phyloP scores from a whole-genome alignment of 2,113 vertebrate species.

The Brachionichthys hirsutus region DNA sequence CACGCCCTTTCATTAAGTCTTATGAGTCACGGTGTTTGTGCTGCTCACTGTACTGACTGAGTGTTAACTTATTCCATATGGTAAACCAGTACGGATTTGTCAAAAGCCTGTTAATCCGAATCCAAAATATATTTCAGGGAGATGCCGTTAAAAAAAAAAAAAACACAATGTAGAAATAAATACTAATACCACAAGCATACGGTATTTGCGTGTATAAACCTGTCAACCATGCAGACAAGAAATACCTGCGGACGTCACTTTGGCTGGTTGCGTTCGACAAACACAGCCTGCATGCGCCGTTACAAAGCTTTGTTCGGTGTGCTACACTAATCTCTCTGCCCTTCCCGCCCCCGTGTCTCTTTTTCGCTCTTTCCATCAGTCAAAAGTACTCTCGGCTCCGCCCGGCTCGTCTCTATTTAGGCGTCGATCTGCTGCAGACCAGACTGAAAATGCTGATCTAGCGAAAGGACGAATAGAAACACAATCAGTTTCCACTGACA shows the following conservation, averaged over 20 bases:
- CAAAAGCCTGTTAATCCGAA: too few relatives aligned
- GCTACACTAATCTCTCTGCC: slow-evolving; percentile 35
- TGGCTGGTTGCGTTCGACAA: slow-evolving; percentile 32
- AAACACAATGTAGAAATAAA: too few relatives aligned
- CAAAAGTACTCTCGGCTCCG: slow-evolving; percentile 26
- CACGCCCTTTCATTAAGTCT: not conserved
- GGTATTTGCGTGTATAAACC: too few relatives aligned
- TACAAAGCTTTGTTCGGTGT: slow-evolving; percentile 54
- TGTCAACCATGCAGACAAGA: too few relatives aligned
- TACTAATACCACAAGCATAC: too few relatives aligned
- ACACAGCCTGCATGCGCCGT: slow-evolving; percentile 40
- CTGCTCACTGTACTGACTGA: not conserved
- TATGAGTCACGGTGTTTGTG: too few relatives aligned
- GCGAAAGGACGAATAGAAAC: slow-evolving; percentile 13
- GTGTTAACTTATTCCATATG: too few relatives aligned
- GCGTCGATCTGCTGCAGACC: slow-evolving; percentile 7
- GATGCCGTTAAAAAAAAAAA: too few relatives aligned
- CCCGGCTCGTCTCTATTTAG: slow-evolving; percentile 7
- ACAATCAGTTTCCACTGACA: slow-evolving; percentile 12
- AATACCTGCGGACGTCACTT: not conserved
- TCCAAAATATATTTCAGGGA: too few relatives aligned
- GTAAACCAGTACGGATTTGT: too few relatives aligned
- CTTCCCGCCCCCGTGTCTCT: slow-evolving; percentile 10
- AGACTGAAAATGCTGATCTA: slow-evolving; percentile 36
- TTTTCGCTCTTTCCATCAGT: slow-evolving; percentile 25